Conservation (phyloP, 2,888 invertebrate species). For the Pyrrhia umbra region DNA sequence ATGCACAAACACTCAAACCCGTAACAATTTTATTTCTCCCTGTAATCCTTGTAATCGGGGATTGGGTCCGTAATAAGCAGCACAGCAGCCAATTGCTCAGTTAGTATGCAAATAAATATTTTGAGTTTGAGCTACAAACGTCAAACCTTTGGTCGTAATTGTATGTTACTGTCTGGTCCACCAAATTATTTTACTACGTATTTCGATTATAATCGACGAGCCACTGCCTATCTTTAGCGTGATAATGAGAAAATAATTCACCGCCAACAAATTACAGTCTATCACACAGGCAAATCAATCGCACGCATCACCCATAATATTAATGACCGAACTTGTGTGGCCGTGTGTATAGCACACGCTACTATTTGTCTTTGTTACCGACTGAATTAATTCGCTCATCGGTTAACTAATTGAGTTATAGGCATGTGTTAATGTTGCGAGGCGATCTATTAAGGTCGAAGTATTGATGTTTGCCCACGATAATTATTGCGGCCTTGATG, state of each 20-base stretch:
- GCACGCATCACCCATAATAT: conserved; percentile 50
- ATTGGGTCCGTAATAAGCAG: too few species aligned
- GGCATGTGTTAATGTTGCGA: conserved; percentile 46
- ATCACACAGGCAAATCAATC: conserved; percentile 41
- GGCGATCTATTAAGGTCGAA: conserved; percentile 51
- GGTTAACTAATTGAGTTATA: conserved; percentile 65
- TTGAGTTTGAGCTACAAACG: background rate
- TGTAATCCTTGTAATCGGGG: too few species aligned
- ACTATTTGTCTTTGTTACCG: conserved; percentile 65
- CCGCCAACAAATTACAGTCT: conserved; percentile 16
- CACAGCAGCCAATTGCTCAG: too few species aligned
- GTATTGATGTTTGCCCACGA: conserved; percentile 55
- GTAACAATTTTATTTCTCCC: too few species aligned
- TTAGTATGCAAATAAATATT: too few species aligned
- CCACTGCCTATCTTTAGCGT: background rate
- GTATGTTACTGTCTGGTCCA: background rate
- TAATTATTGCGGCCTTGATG: conserved; percentile 50
- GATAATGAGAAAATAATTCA: conserved; percentile 8
- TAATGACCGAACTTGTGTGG: conserved; percentile 56
- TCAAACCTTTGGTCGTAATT: background rate
- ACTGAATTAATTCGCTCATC: conserved; percentile 62
- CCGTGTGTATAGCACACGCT: conserved; percentile 37
- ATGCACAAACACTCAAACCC: too few species aligned
- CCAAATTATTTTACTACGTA: background rate
- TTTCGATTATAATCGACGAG: background rate